Evolutionary conservation across 2,797 vertebrate species (phyloP), one percentile per base, ranked within the genome.

Genomic region (Argyrosomus regius): DNA sequence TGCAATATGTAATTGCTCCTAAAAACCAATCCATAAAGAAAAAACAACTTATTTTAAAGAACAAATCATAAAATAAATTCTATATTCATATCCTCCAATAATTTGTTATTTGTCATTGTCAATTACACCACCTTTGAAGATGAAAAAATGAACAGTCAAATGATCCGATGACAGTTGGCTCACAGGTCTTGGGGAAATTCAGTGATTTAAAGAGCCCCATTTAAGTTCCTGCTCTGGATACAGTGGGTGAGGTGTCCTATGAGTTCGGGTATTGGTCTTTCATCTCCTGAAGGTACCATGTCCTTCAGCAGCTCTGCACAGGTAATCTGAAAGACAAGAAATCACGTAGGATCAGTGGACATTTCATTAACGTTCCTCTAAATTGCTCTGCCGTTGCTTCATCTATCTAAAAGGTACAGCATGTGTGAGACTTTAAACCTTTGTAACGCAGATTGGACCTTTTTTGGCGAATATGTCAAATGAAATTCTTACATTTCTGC

Each of bases 301-400:
- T 22, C 0, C 52, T 67, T 2, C 0, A 67, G 18, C 0, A 53
- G 0, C 1, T 10, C n/a, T 0, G 6, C 0, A 26, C 91, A 93
- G 28, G 31, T 45, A 0, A 0, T 0, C 91, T 93, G 79, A 73
- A 88, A 69, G 9, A 77, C 11, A 77, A 77, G 1, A 78, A 41
- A 70, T 17, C 6, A 49, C 2, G 16, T n/a, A 9, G 7, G n/a
- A 53, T 75, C 17, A 77, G 39, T 18, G 5, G 14, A 45, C 2
- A 12, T 54, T 24, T 50, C 2, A 54, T 13, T 13, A 11, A 26
- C 8, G 9, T 22, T 68, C 4, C 11, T 49, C 28, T n/a, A 41
- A 18, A 65, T 3, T 54, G 20, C 18, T 5, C 24, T 67, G 41
- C 39, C 24, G 60, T 60, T 24, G 45, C 28, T 57, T 28, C 16